Evolutionary conservation across 2,888 invertebrate genomes (phyloP), one percentile per base, ranked within the genome.

Genomic region (Globia sparganii): DNA sequence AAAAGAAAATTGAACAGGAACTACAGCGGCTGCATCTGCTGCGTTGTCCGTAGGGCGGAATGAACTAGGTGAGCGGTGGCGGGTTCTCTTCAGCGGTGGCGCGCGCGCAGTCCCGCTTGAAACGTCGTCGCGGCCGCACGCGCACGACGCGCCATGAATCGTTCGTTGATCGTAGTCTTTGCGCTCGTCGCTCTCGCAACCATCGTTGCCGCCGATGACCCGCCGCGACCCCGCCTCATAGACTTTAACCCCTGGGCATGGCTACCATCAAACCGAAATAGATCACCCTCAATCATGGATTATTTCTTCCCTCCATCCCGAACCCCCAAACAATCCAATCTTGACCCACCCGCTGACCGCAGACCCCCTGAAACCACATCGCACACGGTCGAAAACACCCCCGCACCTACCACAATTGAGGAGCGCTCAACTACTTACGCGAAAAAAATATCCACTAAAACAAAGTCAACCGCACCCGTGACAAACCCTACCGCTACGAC

Each of bases 181-280:
- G 95, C 95, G 94, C 93, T 95, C 90, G 94, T 92, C 93, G 94
- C 94, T 86, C 90, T 94, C 87, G 89, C 92, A 89, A 90, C 91
- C 84, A 81, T 87, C 84, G 83, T 90, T 87, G 84, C 88, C 87
- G 90, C 93, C 82, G 91, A 93, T 85, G 94, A 96, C 46, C 90
- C 94, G 79, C 94, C 95, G 87, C 93, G 93, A 80, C 95, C 96
- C 80, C 95, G 96, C 28, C 94, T 94, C 78, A 93, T 96, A 28
- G 96, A 96, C 87, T 95, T 96, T 91, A 95, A 95, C 93, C 96
- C 96, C 70, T 96, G 96, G 95, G 95, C 96, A 92, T 96, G 96
- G 96, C 92, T 96, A 72, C 96, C 96, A 21, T 82, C 92, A 84
- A 95, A 94, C 86, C 91, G 94, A 74, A 95, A 95, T 88, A 91